Evolutionary conservation across 1,140 invertebrate genomes (phyloP).

Genomic region (Lepidostoma basale): DNA sequence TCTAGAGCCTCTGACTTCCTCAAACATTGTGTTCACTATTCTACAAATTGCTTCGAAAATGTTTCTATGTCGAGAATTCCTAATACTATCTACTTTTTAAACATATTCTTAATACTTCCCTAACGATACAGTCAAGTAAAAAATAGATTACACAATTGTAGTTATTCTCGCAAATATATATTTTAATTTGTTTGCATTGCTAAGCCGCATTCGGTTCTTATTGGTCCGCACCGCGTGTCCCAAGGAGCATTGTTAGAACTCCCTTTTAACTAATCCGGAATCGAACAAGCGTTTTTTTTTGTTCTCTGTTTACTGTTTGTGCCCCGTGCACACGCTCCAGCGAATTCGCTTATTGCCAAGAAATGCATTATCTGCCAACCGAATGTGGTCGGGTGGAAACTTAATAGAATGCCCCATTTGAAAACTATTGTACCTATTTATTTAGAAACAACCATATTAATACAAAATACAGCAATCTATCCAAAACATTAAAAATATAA

Average conservation of each 20-base stretch:
- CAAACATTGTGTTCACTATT: no score
- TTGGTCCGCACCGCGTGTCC: neutral
- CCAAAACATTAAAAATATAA: no score
- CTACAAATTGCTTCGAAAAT: no score
- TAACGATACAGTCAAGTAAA: neutral
- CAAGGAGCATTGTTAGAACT: slow-evolving; percentile 9
- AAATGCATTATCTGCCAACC: neutral
- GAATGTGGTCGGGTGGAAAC: neutral
- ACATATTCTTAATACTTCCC: neutral
- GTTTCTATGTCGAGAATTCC: no score
- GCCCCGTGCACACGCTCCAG: neutral
- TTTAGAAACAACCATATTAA: no score
- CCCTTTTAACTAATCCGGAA: slow-evolving; percentile 16
- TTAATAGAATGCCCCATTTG: neutral
- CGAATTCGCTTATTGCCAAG: slow-evolving; percentile 9
- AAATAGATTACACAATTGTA: no score
- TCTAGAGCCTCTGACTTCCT: no score
- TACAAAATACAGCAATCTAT: no score
- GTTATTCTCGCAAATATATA: neutral
- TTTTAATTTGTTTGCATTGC: slow-evolving; percentile 31
- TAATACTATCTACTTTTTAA: no score
- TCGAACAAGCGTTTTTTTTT: slow-evolving; percentile 3
- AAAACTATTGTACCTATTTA: neutral
- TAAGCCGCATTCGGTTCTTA: slow-evolving; percentile 6
- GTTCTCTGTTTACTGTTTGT: neutral